phyloP scores from a whole-genome alignment of 2,888 invertebrate species.

The Unio pictorum region DNA sequence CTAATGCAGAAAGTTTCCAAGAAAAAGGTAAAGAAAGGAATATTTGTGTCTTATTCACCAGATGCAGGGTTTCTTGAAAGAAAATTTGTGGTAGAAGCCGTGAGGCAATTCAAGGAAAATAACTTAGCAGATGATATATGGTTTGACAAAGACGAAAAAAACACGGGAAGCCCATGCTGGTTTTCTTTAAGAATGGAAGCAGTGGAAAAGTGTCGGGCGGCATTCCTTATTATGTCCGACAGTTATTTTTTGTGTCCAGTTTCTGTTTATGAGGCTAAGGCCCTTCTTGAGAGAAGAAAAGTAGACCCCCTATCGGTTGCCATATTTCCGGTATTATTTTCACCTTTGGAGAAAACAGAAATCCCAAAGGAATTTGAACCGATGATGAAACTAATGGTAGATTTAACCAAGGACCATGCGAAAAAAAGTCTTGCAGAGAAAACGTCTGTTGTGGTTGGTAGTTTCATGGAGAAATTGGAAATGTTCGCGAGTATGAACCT shows the following conservation, averaged over 20 bases:
- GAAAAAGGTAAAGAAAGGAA: constrained; percentile 65
- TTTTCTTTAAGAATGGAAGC: constrained; percentile 69
- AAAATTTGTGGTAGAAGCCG: constrained; percentile 66
- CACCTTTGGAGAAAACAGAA: constrained; percentile 51
- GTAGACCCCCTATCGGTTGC: constrained; percentile 51
- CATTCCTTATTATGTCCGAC: constrained; percentile 64
- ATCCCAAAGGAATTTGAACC: constrained; percentile 54
- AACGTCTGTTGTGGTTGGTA: constrained; percentile 65
- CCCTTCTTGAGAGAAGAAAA: constrained; percentile 60
- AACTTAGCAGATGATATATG: constrained; percentile 69
- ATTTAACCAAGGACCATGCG: constrained; percentile 49
- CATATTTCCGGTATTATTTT: constrained; percentile 61
- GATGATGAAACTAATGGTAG: constrained; percentile 50
- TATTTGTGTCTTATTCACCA: constrained; percentile 69
- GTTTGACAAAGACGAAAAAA: constrained; percentile 70
- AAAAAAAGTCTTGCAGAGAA: constrained; percentile 66
- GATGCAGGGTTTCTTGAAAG: constrained; percentile 68
- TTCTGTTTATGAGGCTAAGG: constrained; percentile 67
- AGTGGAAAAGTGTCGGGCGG: constrained; percentile 66
- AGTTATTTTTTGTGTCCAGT: constrained; percentile 67
- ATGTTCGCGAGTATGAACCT: constrained; percentile 60
- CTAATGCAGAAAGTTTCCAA: constrained; percentile 14
- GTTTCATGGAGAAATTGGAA: constrained; percentile 65
- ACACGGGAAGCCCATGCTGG: constrained; percentile 68
- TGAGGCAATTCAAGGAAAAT: constrained; percentile 68